A percentile compares a stretch with the other conserved stretches of the same genome.
Evolutionary conservation across 1,140 invertebrate species (phyloP).

Genomic region (Hylaeus volcanicus): DNA sequence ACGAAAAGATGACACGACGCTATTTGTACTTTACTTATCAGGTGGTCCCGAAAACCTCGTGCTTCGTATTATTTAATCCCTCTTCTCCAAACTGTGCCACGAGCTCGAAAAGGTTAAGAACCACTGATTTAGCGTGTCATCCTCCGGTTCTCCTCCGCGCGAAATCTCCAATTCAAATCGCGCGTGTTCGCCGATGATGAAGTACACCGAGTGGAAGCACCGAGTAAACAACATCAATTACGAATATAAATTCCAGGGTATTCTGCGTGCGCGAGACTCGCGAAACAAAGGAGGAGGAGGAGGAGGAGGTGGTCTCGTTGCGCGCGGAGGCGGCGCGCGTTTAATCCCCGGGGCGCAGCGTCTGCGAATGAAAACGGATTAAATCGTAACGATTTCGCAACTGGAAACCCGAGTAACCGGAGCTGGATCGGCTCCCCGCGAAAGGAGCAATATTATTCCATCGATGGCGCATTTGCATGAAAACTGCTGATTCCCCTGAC

Average conservation of each 20-base stretch:
- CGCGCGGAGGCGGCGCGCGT: background rate
- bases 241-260: conserved; percentile 16
- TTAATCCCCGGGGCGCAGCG: background rate
- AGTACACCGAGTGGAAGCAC: background rate
- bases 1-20: too few relatives aligned
- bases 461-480: conserved; percentile 73
- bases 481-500: conserved; percentile 73
- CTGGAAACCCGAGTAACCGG: conserved; percentile 11
- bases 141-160: background rate
- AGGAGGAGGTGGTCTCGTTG: background rate
- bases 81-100: too few relatives aligned
- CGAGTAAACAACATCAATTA: conserved; percentile 23
- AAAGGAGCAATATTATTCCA: conserved; percentile 71
- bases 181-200: conserved; percentile 6
- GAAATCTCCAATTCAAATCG: conserved; percentile 28
- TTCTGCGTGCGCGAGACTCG: background rate
- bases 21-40: too few relatives aligned
- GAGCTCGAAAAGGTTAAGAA: too few relatives aligned
- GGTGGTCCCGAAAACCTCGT: too few relatives aligned
- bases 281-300: background rate
- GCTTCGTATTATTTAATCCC: background rate
- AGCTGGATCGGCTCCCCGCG: conserved; percentile 16
- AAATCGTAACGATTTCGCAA: conserved; percentile 6
- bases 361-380: background rate
- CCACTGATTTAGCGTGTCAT: background rate